Evolutionary conservation across 1,140 invertebrate species (phyloP).

Genomic region (Contarinia nasturtii): DNA sequence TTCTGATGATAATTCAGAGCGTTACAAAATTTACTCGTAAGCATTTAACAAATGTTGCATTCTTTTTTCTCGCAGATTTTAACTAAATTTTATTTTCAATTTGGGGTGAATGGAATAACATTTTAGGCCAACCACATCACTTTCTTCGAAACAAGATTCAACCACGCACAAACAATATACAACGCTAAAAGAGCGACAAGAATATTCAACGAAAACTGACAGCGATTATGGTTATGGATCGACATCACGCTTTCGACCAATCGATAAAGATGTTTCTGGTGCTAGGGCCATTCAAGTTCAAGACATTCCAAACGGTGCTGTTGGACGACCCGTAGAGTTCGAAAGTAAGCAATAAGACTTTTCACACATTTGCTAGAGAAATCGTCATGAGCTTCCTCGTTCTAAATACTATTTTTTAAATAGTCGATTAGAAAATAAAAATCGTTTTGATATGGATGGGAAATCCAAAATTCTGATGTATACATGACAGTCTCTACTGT

Average conservation of each 20-base stretch:
- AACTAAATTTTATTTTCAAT: too few species aligned
- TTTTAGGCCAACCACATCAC: background rate
- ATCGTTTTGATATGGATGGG: too few species aligned
- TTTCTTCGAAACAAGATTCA: background rate
- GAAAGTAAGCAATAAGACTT: conserved; percentile 54
- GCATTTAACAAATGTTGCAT: background rate
- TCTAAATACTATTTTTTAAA: too few species aligned
- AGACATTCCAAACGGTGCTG: conserved; percentile 62
- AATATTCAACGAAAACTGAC: conserved; percentile 16
- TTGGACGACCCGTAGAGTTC: conserved; percentile 84
- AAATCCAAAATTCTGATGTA: too few species aligned
- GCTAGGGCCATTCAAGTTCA: conserved; percentile 69
- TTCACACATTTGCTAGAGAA: too few species aligned
- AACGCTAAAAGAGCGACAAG: conserved; percentile 16
- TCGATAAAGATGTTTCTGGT: conserved; percentile 27
- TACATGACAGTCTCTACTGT: too few species aligned
- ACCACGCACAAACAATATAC: background rate
- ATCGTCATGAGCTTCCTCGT: too few species aligned
- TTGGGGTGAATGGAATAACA: too few species aligned
- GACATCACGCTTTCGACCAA: conserved; percentile 20
- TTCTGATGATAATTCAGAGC: conserved; percentile 15
- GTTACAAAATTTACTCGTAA: conserved; percentile 13
- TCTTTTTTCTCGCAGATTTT: too few species aligned
- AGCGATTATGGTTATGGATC: conserved; percentile 7
- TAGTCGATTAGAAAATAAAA: too few species aligned